Base-by-base conservation (phyloP, 2,888 invertebrate species). In the Dilophus febrilis region DNA sequence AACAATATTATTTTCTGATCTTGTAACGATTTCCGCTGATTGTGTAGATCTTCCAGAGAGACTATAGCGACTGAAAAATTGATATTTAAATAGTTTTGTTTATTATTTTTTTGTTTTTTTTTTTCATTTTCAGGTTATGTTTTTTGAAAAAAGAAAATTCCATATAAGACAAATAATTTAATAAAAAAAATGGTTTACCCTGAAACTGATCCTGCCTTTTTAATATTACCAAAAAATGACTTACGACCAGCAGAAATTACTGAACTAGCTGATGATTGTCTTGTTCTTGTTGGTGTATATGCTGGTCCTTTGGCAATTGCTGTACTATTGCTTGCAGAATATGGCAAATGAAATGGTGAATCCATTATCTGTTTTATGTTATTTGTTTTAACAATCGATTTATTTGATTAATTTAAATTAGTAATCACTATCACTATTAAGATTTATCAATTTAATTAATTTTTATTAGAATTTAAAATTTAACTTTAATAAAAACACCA, bases 1-100 rank as follows among this genome's bases (percentile, higher is more conserved):
- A 1, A 87, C 72, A 13, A 73, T 68, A 53, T 81, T 79, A 48
- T 70, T 69, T 17, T 77, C 70, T 1, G 84, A 79, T 50, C 83
- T 79, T 50, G 79, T 74, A 33, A 88, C 71, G 7, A 86, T 67
- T 60, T 85, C 79, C 14, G 80, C 72, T 1, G 77, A 72, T 50
- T 77, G 77, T 43, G 68, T 71, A 1, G 75, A 72, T 44, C 73
- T 67, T 18, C 70, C 73, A 0, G 75, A 73, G 1, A 70, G 51
- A 49, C 72, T 74, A 33, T 66, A 58, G 34, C 68, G 64, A 28
- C 69, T 70, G 45, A 42, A 61, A 58, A n/a, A n/a, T n/a, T 18
- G 38, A 41, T 34, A 12, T 18, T 27, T 3, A 27, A 36, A n/a
- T n/a, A 27, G 35, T 36, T 36, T 27, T 36, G 35, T 35, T 10